These are phyloP conservation scores for Pituophis catenifer DNA, from an alignment of 2,113 vertebrate genomes.

Conservation along the genomic window DNA sequence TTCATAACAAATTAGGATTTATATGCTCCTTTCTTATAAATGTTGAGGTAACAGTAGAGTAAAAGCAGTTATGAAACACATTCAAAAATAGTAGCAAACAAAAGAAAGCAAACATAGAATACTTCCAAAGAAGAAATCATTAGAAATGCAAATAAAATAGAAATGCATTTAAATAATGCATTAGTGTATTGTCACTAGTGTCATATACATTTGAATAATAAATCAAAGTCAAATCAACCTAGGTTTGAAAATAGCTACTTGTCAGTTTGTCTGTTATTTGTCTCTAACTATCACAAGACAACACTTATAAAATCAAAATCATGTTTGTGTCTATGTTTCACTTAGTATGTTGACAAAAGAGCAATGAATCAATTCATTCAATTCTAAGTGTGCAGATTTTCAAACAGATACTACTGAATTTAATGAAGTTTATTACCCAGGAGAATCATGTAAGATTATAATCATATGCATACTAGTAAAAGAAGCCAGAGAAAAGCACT, in stretches of 20 bases:
- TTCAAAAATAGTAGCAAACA: background rate
- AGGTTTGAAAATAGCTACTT: background rate
- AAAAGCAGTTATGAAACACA: background rate
- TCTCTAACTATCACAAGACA: background rate
- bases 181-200: background rate
- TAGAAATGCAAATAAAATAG: background rate
- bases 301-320: background rate
- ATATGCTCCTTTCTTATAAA: background rate
- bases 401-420: background rate
- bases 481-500: background rate
- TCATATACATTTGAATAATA: background rate
- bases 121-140: background rate
- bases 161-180: background rate
- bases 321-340: background rate
- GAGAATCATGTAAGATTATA: background rate
- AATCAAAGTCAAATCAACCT: background rate
- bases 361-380: background rate
- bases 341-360: background rate
- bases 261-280: background rate
- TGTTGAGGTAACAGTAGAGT: background rate
- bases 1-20: background rate
- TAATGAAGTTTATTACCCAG: background rate
- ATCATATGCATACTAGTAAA: background rate
- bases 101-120: background rate
- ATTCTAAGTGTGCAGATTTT: background rate